These are phyloP conservation scores for Chymomyza caudatula DNA, from an alignment of 2,888 invertebrate genomes.

Conservation along the genomic window DNA sequence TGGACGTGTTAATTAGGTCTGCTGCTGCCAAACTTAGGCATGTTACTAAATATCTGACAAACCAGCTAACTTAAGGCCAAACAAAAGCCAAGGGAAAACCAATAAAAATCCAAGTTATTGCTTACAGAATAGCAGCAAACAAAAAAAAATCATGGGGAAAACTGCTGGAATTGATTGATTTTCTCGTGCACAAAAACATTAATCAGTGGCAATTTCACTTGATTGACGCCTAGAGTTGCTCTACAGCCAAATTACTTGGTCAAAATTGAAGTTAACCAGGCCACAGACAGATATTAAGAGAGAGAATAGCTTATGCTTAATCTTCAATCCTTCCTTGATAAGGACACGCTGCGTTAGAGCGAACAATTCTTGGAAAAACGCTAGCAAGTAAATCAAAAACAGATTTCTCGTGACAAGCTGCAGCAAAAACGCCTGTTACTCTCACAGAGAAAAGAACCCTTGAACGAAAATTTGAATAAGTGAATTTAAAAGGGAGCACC, in stretches of 20 bases:
- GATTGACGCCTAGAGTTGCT: slow-evolving; percentile 43
- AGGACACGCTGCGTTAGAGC: too few species aligned
- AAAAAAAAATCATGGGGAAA: slow-evolving; percentile 28
- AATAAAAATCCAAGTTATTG: slow-evolving; percentile 34
- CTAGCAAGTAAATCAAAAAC: slow-evolving; percentile 59
- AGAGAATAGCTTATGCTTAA: too few species aligned
- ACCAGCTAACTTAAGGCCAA: slow-evolving; percentile 1
- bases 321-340: too few species aligned
- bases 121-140: slow-evolving; percentile 6
- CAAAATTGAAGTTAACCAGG: neutral
- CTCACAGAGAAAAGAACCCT: neutral
- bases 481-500: slow-evolving; percentile 54
- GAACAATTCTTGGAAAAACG: neutral
- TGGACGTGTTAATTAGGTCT: slow-evolving; percentile 73
- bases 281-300: neutral
- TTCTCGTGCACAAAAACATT: slow-evolving; percentile 57
- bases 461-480: slow-evolving; percentile 68
- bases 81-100: slow-evolving; percentile 8
- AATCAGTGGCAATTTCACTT: slow-evolving; percentile 62
- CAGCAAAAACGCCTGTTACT: slow-evolving; percentile 26
- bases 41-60: slow-evolving; percentile 15
- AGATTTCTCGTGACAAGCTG: slow-evolving; percentile 71
- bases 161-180: slow-evolving; percentile 62
- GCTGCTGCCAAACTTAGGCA: slow-evolving; percentile 50
- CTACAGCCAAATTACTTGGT: neutral